Evolutionary conservation across 1,140 invertebrate genomes (phyloP).

Genomic region (Olivierus martensii): DNA sequence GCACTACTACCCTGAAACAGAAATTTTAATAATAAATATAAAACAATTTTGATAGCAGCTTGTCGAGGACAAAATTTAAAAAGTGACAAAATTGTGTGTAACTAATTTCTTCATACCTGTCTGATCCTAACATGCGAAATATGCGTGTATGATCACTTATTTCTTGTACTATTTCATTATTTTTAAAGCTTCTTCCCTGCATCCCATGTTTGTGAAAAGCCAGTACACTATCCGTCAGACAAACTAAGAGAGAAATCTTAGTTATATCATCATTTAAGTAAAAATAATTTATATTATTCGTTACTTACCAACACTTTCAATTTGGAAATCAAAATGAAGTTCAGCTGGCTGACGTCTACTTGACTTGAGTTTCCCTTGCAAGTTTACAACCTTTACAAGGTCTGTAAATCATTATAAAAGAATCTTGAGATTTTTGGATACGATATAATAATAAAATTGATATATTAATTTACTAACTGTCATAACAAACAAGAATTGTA

Average conservation of each 20-base stretch:
- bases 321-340: conserved; percentile 82
- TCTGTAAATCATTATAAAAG: conserved; percentile 49
- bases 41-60: background rate
- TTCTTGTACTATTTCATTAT: conserved; percentile 91
- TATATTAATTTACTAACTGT: conserved; percentile 43
- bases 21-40: conserved; percentile 4
- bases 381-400: conserved; percentile 77
- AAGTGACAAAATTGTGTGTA: background rate
- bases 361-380: conserved; percentile 65
- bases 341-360: conserved; percentile 70
- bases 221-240: conserved; percentile 86
- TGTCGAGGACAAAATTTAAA: background rate
- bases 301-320: conserved; percentile 79
- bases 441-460: no score
- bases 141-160: conserved; percentile 79
- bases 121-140: conserved; percentile 76
- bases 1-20: conserved; percentile 45
- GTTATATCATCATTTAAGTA: background rate
- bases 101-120: conserved; percentile 48
- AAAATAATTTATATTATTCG: background rate
- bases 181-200: conserved; percentile 86
- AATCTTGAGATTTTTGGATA: no score
- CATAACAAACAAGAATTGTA: conserved; percentile 65
- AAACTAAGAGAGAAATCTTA: conserved; percentile 49
- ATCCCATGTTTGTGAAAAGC: conserved; percentile 93